Evolutionary conservation across 2,888 invertebrate species (phyloP).

Genomic region (Hemithea aestivaria): DNA sequence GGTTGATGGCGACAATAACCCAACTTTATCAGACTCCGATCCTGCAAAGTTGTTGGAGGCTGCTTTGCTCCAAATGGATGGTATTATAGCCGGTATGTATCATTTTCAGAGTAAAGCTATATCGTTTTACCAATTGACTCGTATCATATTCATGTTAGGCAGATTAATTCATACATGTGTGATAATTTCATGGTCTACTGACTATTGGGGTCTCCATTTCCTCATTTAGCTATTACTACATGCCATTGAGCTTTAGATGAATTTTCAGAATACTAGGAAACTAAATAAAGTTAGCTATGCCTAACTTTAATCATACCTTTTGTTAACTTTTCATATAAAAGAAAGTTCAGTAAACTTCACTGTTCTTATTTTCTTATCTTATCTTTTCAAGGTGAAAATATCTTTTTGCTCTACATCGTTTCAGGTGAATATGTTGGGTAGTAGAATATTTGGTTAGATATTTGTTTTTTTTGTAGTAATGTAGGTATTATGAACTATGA

Average conservation of each 20-base stretch:
- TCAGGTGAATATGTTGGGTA: neutral
- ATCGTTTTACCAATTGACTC: neutral
- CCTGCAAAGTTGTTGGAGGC: conserved; percentile 92
- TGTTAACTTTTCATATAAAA: too few species aligned
- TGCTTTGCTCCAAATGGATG: conserved; percentile 93
- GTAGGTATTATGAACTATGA: too few species aligned
- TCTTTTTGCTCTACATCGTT: conserved; percentile 4
- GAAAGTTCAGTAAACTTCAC: conserved; percentile 2
- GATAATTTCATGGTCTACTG: conserved; percentile 45
- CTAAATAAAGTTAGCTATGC: too few species aligned
- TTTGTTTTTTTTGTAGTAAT: too few species aligned
- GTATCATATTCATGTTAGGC: conserved; percentile 9
- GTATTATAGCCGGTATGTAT: conserved; percentile 87
- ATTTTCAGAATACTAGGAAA: too few species aligned
- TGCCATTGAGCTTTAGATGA: conserved; percentile 2
- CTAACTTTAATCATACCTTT: too few species aligned
- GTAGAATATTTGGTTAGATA: too few species aligned
- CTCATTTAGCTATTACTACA: conserved; percentile 20
- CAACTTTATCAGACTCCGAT: conserved; percentile 84
- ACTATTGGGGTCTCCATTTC: conserved; percentile 42
- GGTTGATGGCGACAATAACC: conserved; percentile 73
- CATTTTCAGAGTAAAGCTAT: neutral
- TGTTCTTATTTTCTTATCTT: conserved; percentile 10
- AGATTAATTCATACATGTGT: conserved; percentile 7
- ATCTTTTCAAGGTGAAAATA: conserved; percentile 16